Evolutionary conservation across 2,113 vertebrate genomes (phyloP).

Genomic region (Neotoma lepida): DNA sequence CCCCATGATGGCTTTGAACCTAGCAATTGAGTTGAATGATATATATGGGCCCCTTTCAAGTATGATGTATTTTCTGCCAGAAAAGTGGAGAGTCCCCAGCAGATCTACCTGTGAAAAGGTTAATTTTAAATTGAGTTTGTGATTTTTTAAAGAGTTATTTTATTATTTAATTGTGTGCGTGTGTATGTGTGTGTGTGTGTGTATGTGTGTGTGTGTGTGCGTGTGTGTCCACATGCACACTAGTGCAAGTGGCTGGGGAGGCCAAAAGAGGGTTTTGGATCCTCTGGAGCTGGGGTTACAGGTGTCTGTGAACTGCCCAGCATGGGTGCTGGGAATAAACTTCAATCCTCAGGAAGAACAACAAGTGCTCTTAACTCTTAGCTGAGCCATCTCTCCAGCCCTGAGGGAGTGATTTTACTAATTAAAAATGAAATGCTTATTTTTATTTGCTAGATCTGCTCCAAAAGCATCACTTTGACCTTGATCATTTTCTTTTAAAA

Average conservation of each 20-base stretch:
- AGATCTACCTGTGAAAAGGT: not conserved
- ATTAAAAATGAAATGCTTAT: not conserved
- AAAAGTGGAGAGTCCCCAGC: not conserved
- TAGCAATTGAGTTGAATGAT: not conserved
- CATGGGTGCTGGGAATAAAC: not conserved
- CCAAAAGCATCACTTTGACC: not conserved
- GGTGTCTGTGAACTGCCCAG: not conserved
- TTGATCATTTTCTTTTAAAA: not conserved
- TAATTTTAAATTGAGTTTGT: not conserved
- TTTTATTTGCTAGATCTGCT: constrained; percentile 23
- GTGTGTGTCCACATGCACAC: no score
- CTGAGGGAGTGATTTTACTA: not conserved
- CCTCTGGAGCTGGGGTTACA: not conserved
- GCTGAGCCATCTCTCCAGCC: no score
- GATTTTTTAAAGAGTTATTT: not conserved
- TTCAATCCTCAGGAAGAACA: not conserved
- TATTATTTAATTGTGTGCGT: not conserved
- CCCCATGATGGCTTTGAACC: not conserved
- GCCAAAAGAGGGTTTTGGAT: not conserved
- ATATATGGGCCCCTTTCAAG: not conserved
- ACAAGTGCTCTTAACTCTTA: not conserved
- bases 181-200: no score
- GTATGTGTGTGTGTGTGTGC: not conserved
- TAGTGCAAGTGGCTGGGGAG: not conserved
- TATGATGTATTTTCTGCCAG: not conserved